These are phyloP conservation scores for Epizoanthus stellaris DNA, from an alignment of 92 coral and sea anemone genomes.

Conservation along the genomic window DNA sequence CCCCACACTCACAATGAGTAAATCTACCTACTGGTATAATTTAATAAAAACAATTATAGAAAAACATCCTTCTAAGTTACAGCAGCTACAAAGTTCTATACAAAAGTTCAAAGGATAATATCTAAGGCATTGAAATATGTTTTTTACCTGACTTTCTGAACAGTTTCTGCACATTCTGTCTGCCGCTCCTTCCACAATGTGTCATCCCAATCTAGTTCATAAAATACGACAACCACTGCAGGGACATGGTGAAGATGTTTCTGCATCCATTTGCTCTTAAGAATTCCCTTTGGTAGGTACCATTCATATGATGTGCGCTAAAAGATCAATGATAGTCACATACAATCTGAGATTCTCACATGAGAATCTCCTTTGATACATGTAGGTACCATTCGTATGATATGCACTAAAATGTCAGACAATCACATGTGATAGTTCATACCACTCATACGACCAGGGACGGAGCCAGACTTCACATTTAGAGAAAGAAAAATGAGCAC, in stretches of 20 bases:
- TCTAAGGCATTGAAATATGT: background rate
- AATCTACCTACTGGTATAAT: too few relatives aligned
- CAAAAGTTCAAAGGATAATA: background rate
- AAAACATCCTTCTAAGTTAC: too few relatives aligned
- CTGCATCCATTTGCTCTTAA: slow-evolving; percentile 95
- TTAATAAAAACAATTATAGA: too few relatives aligned
- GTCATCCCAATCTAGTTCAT: slow-evolving; percentile 97
- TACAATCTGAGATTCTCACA: too few relatives aligned
- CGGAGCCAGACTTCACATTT: too few relatives aligned
- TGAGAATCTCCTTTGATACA: background rate
- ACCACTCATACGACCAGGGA: too few relatives aligned
- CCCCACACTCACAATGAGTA: too few relatives aligned
- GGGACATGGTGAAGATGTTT: slow-evolving; percentile 90
- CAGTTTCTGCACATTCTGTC: slow-evolving; percentile 91
- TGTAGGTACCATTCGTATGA: too few relatives aligned
- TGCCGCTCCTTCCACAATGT: slow-evolving; percentile 91
- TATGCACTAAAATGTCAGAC: too few relatives aligned
- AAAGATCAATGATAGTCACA: background rate
- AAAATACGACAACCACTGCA: slow-evolving; percentile 96
- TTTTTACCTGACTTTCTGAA: slow-evolving; percentile 90
- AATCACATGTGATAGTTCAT: too few relatives aligned
- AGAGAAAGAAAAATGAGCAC: too few relatives aligned
- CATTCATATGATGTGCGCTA: slow-evolving; percentile 99
- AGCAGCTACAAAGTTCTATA: background rate
- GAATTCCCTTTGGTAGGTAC: slow-evolving; percentile 92